Evolutionary conservation across 1,140 invertebrate genomes (phyloP), one percentile per base, ranked within the genome.

Genomic region (Leptinotarsa defecta): DNA sequence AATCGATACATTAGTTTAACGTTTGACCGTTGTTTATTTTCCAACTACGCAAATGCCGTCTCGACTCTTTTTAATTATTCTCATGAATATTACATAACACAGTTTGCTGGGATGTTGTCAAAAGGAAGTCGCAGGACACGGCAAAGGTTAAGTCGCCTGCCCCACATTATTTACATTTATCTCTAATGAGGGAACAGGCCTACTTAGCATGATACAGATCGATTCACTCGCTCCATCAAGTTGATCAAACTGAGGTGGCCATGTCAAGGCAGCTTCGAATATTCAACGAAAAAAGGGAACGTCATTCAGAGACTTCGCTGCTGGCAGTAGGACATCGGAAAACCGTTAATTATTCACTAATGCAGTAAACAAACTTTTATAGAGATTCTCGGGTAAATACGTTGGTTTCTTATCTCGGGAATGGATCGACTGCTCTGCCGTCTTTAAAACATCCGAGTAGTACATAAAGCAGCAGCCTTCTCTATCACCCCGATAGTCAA

Each of bases 161-260:
- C 69, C 24, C 49, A 20, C 27, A 71, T 71, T 27, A 71, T 82
- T 81, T 81, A 82, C 79, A 82, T 82, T 80, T 79, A 82, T 81
- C 80, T 81, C 76, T 82, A 82, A 82, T 80, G 81, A 82, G 80
- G 78, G 64, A 78, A 80, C 75, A 79, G 73, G 71, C 74, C 71
- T 57, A 34, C 79, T 82, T 82, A 79, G 80, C 81, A 82, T 82
- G 81, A 82, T 82, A 82, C 74, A 77, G 81, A 82, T 82, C 81
- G 74, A 76, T 77, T 74, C 65, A 75, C 72, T 76, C 74, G 70
- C 76, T 80, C 74, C 75, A 76, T 80, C 79, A 79, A 76, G 73
- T 74, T 75, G n/a, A 77, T 74, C 64, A 77, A 71, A 74, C 68
- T 73, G 64, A 80, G 79, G 79, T 79, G 78, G 76, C 72, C 79